phyloP scores from a whole-genome alignment of 2,797 vertebrate genomes.

The Paramormyrops hopkinsi region DNA sequence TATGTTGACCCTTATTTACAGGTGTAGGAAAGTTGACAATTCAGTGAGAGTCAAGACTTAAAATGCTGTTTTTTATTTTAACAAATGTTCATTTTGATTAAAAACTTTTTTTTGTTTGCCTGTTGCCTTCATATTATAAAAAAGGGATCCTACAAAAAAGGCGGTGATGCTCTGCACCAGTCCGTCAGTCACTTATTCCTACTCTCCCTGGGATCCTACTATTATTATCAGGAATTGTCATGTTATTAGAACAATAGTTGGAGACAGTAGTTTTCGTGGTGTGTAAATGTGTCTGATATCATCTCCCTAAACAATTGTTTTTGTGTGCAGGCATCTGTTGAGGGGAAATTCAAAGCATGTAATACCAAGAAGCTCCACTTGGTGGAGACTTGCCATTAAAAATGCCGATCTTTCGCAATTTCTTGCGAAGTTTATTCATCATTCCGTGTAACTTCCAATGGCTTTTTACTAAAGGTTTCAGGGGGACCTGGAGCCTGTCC shows the following conservation, averaged over 20 bases:
- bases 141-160: not conserved
- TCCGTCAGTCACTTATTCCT: not conserved
- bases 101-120: not conserved
- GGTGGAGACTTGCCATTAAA: slow-evolving; percentile 23
- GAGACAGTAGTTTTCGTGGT: not conserved
- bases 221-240: not conserved
- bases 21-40: not conserved
- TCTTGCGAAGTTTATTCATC: not conserved
- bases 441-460: not conserved
- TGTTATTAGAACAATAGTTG: not conserved
- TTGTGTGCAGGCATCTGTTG: not conserved
- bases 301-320: not conserved
- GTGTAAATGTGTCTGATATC: not conserved
- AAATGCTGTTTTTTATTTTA: not conserved
- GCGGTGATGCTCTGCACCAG: not conserved
- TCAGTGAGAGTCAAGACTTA: not conserved
- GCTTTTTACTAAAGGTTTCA: not conserved
- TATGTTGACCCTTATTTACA: not conserved
- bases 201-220: not conserved
- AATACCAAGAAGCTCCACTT: slow-evolving; percentile 21
- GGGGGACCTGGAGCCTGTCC: not conserved
- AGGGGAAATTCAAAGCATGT: not conserved
- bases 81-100: not conserved
- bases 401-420: not conserved
- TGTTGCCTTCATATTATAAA: not conserved